These are phyloP conservation scores for Seriola dumerili DNA, from an alignment of 2,113 vertebrate genomes.

Conservation along the genomic window DNA sequence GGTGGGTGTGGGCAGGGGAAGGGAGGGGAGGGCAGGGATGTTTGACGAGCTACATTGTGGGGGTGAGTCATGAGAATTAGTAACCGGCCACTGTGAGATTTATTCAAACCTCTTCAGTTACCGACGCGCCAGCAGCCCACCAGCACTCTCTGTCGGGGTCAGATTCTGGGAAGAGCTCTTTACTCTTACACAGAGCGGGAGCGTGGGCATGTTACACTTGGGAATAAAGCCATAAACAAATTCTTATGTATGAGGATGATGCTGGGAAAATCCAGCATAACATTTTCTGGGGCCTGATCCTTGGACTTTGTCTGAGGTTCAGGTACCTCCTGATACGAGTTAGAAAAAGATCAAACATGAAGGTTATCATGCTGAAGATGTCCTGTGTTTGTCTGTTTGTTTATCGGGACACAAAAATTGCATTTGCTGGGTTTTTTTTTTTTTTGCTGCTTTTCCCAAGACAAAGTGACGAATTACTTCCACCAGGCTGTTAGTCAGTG, in stretches of 20 bases:
- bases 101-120: slow-evolving; percentile 61
- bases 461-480: slow-evolving; percentile 34
- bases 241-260: slow-evolving; percentile 38
- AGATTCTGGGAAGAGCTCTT: slow-evolving; percentile 57
- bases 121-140: slow-evolving; percentile 36
- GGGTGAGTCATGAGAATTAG: slow-evolving; percentile 79
- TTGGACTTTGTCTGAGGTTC: neutral
- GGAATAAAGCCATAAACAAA: slow-evolving; percentile 34
- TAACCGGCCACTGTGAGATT: slow-evolving; percentile 54
- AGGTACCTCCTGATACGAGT: neutral
- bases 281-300: neutral
- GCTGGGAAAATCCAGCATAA: slow-evolving; percentile 40
- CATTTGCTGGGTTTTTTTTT: neutral
- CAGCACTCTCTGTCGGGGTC: slow-evolving; percentile 36
- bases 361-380: neutral
- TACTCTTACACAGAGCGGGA: slow-evolving; percentile 9
- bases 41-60: slow-evolving; percentile 21
- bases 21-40: slow-evolving; percentile 28
- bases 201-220: neutral
- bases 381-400: neutral
- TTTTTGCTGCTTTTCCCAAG: slow-evolving; percentile 10
- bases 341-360: neutral
- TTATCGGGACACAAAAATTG: slow-evolving; percentile 24
- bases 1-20: slow-evolving; percentile 11
- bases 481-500: slow-evolving; percentile 37